These are phyloP conservation scores for Tipula helvola DNA, from an alignment of 2,888 invertebrate species.

Conservation along the genomic window DNA sequence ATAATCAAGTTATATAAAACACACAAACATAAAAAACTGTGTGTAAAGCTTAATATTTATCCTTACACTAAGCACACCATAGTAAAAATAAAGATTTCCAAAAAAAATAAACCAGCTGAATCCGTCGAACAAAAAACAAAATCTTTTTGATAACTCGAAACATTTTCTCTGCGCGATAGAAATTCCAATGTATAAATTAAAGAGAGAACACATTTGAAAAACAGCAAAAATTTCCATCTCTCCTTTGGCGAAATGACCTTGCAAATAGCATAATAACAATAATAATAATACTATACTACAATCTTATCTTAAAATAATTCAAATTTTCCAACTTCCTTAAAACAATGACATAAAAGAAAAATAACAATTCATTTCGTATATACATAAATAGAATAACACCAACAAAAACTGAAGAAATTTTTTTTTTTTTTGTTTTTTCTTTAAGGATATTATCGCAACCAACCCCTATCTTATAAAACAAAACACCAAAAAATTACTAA, in stretches of 20 bases:
- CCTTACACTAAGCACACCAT: too few relatives aligned
- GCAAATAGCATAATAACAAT: not conserved
- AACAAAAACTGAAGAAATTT: not conserved
- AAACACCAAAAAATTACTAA: constrained; percentile 4
- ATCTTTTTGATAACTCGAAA: not conserved
- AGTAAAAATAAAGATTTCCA: not conserved
- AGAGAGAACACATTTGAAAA: not conserved
- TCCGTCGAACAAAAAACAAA: not conserved
- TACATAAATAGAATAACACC: not conserved
- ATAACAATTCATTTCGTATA: not conserved
- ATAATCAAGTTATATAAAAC: not conserved
- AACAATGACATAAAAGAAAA: not conserved
- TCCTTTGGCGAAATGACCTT: not conserved
- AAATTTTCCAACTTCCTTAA: not conserved
- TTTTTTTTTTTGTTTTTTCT: not conserved
- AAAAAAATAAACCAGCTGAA: not conserved
- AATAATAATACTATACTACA: not conserved
- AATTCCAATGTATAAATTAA: not conserved
- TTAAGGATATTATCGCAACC: not conserved
- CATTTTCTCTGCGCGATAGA: not conserved
- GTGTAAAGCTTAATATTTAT: not conserved
- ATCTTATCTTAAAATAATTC: not conserved
- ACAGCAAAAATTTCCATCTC: not conserved
- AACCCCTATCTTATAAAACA: not conserved
- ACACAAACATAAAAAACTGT: not conserved